These are phyloP conservation scores for Pituophis catenifer DNA, from an alignment of 2,113 vertebrate species.

Conservation along the genomic window DNA sequence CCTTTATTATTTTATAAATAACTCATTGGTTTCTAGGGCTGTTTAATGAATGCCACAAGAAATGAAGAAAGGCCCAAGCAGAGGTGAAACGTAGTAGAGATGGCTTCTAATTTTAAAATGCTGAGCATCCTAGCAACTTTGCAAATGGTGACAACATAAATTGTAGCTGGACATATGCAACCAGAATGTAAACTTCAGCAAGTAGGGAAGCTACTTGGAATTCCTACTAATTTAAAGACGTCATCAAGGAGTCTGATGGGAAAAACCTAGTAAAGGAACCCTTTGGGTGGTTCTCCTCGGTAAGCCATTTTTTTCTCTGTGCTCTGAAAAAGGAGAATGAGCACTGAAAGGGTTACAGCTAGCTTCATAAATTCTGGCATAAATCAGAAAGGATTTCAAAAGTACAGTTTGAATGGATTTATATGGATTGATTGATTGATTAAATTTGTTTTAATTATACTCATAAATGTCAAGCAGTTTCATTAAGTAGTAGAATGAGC, in stretches of 20 bases:
- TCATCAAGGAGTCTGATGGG: neutral
- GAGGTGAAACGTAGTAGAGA: neutral
- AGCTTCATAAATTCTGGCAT: neutral
- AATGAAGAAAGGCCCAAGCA: neutral
- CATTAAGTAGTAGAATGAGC: neutral
- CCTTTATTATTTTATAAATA: too few relatives aligned
- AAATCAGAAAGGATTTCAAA: conserved; percentile 33
- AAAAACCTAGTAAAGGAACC: neutral
- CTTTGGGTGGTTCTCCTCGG: neutral
- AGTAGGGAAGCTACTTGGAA: neutral
- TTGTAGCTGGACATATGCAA: neutral
- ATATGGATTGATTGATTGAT: conserved; percentile 31
- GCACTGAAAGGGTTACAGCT: conserved; percentile 15
- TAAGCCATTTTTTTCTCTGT: neutral
- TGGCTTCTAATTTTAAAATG: neutral
- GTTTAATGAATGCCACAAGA: neutral
- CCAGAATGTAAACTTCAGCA: neutral
- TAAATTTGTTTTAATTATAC: conserved; percentile 39
- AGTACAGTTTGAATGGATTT: conserved; percentile 6
- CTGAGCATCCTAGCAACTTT: neutral
- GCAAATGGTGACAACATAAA: neutral
- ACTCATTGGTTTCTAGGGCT: neutral
- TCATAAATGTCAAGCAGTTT: conserved; percentile 33
- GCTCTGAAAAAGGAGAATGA: neutral
- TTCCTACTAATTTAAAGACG: neutral